Percentiles rank a stretch among this genome's conserved stretches.
These are phyloP conservation scores for Bombus breviceps DNA, from an alignment of 1,140 invertebrate genomes.

Conservation along the genomic window DNA sequence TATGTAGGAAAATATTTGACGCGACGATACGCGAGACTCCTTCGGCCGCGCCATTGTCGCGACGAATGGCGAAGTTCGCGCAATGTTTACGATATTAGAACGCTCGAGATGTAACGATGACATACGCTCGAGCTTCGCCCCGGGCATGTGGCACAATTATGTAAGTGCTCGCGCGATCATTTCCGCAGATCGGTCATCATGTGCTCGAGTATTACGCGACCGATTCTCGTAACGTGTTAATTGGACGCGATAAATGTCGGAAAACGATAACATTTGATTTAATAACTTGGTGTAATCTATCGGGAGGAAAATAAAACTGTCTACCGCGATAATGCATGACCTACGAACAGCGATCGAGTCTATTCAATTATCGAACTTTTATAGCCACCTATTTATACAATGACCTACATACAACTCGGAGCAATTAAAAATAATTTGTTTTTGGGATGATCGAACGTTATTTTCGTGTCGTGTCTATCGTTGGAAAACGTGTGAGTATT, in stretches of 20 bases:
- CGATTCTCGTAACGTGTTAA: conserved; percentile 12
- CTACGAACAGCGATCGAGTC: neutral
- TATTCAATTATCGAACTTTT: neutral
- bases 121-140: neutral
- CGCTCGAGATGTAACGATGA: conserved; percentile 3
- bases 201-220: neutral
- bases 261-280: conserved; percentile 6
- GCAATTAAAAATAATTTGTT: conserved; percentile 7
- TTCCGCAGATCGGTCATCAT: conserved; percentile 16
- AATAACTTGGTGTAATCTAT: conserved; percentile 10
- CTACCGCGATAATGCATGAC: neutral
- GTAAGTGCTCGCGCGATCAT: neutral
- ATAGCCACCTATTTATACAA: neutral
- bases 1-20: neutral
- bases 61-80: neutral
- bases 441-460: neutral
- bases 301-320: neutral
- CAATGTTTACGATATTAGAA: neutral
- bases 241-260: neutral
- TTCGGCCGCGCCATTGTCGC: no score
- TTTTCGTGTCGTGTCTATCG: neutral
- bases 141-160: conserved; percentile 9
- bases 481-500: neutral
- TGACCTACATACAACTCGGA: no score
- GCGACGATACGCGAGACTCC: no score